A percentile compares a stretch with the other conserved stretches of the same genome.
These are phyloP conservation scores for Cantharis rustica DNA, from an alignment of 2,888 invertebrate genomes.

Conservation along the genomic window DNA sequence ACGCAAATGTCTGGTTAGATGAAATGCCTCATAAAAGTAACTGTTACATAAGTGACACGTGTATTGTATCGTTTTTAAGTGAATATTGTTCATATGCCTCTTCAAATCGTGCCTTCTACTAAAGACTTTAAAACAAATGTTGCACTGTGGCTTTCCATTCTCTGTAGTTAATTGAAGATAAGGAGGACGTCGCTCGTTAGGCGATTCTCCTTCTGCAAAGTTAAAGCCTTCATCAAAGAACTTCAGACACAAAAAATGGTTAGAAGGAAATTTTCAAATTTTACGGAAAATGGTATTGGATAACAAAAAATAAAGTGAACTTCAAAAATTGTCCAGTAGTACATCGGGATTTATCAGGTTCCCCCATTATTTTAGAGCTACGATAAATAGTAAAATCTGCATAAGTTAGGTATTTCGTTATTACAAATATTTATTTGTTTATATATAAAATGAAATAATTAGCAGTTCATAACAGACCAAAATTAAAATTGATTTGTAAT, in stretches of 20 bases:
- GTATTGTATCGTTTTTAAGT: slow-evolving; percentile 34
- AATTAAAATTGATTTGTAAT: too few species aligned
- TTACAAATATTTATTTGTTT: too few species aligned
- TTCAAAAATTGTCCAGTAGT: background rate
- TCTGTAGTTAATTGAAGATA: background rate
- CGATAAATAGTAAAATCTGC: too few species aligned
- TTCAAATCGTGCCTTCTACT: slow-evolving; percentile 31
- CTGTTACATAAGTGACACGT: slow-evolving; percentile 35
- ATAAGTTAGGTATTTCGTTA: too few species aligned
- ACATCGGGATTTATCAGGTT: too few species aligned
- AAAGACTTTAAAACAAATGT: slow-evolving; percentile 32
- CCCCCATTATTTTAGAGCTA: too few species aligned
- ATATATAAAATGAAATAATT: too few species aligned
- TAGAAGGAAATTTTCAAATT: background rate
- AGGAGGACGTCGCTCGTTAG: slow-evolving; percentile 5
- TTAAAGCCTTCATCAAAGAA: background rate
- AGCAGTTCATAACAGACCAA: too few species aligned
- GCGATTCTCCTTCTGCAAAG: slow-evolving; percentile 18
- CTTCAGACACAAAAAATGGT: background rate
- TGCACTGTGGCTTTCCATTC: slow-evolving; percentile 32
- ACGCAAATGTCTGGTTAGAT: slow-evolving; percentile 31
- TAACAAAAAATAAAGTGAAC: background rate
- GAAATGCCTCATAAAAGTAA: slow-evolving; percentile 33
- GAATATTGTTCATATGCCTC: slow-evolving; percentile 34
- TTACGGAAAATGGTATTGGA: background rate